Base-by-base conservation (phyloP, 2,113 vertebrate species). In the Odobenus rosmarus region DNA sequence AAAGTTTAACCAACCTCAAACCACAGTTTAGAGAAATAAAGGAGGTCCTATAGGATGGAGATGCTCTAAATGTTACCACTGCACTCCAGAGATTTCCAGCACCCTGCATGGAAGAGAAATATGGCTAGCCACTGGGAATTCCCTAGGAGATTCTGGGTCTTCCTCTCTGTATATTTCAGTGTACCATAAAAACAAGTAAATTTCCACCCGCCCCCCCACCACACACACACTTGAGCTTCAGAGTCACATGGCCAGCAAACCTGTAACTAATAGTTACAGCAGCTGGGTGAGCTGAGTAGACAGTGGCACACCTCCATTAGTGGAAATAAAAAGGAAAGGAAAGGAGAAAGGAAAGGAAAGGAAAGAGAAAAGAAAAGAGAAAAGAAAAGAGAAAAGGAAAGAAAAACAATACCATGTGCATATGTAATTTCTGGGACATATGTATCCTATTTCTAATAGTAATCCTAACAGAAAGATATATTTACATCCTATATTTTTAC, bases 31-130 rank as follows among this genome's bases (percentile, higher is more conserved):
- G 36, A 72, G 8, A 36, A 26, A 72, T 8, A 36, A 64, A 55
- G 24, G 12, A 26, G 0, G 4, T 55, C 13, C 49, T 6, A 3
- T 9, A 31, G 15, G n/a, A 4, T 23, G 13, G 16, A 23, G 3
- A 13, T 55, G 3, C 16, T 26, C 24, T 31, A 23, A 80, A 16
- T 7, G 14, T 49, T 28, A 16, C 4, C 55, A n/a, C 12, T 61
- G 0, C 5, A 55, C 4, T 55, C 18, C 21, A 85, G 24, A 81
- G n/a, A 1, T 55, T 80, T 64, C 33, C 14, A 26, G 16, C 9
- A 94, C 23, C 26, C 53, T 88, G 9, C 26, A 33, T 10, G 7
- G 67, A 59, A 55, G 46, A 74, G 42, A 93, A 71, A 39, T 49
- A 67, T 2, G 39, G 16, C 10, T 8, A 18, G 46, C 15, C 71